These are phyloP conservation scores for Ascaphus truei DNA, from an alignment of 2,113 vertebrate species.

Conservation along the genomic window DNA sequence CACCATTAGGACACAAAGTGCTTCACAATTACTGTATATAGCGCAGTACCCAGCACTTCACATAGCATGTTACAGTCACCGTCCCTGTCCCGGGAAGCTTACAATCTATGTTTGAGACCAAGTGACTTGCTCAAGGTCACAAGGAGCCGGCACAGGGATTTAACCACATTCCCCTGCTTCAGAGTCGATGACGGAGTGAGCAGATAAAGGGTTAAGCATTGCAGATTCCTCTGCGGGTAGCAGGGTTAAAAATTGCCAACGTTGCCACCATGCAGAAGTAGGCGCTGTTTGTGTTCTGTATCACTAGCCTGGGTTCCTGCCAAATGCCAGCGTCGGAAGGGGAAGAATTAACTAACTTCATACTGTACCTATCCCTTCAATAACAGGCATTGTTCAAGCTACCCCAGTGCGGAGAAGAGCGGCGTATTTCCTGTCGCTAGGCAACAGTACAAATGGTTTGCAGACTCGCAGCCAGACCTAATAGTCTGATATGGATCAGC, in stretches of 20 bases:
- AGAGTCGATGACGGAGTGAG: too few relatives aligned
- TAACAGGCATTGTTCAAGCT: conserved; percentile 57
- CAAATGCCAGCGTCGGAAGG: conserved; percentile 50
- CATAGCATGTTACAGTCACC: too few relatives aligned
- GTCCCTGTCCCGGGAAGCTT: too few relatives aligned
- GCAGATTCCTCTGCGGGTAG: not conserved
- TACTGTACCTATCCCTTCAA: conserved; percentile 60
- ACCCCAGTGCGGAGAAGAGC: conserved; percentile 50
- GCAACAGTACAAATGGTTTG: conserved; percentile 49
- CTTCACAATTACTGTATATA: too few relatives aligned
- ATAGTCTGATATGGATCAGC: conserved; percentile 49
- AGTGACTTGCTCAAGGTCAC: too few relatives aligned
- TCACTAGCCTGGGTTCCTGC: conserved; percentile 48
- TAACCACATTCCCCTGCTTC: too few relatives aligned
- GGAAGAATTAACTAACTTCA: conserved; percentile 62
- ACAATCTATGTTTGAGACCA: too few relatives aligned
- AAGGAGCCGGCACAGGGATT: too few relatives aligned
- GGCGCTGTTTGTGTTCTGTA: conserved; percentile 19
- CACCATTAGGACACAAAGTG: too few relatives aligned
- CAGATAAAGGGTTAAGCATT: not conserved
- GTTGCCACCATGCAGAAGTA: not conserved
- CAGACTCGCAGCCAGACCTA: conserved; percentile 37
- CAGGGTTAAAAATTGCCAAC: not conserved
- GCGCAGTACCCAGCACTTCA: too few relatives aligned
- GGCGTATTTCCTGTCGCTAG: conserved; percentile 58